Conservation (phyloP, 2,113 vertebrate genomes). For the Gasterosteus aculeatus region DNA sequence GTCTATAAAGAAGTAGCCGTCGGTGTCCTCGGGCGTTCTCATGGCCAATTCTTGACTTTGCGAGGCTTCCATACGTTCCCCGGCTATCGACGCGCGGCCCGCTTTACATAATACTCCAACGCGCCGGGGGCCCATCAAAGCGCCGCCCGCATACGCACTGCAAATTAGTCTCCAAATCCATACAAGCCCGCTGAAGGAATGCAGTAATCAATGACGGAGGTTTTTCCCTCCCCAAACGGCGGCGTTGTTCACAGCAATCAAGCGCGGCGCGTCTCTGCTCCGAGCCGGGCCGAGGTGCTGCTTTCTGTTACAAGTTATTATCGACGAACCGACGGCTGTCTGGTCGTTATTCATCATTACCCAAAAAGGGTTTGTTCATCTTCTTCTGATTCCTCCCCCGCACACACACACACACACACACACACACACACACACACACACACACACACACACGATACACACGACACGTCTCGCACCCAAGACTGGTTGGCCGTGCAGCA, state of each 20-base stretch:
- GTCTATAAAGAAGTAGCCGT: conserved; percentile 20
- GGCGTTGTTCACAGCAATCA: conserved; percentile 50
- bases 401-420: too few relatives aligned
- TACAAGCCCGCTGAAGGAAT: conserved; percentile 53
- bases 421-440: too few relatives aligned
- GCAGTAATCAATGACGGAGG: conserved; percentile 56
- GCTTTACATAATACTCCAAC: conserved; percentile 55
- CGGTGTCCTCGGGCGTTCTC: conserved; percentile 30
- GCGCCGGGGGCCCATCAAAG: conserved; percentile 36
- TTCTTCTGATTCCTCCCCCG: conserved; percentile 2
- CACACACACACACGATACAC: too few relatives aligned
- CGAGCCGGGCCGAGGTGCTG: conserved; percentile 18
- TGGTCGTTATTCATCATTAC: conserved; percentile 30
- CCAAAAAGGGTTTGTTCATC: conserved; percentile 29
- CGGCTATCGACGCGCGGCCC: conserved; percentile 50
- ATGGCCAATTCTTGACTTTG: conserved; percentile 24
- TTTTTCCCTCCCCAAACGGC: conserved; percentile 48
- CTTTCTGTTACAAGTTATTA: conserved; percentile 36
- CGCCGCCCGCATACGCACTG: conserved; percentile 53
- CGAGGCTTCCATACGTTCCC: conserved; percentile 21
- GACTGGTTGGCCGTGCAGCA: too few relatives aligned
- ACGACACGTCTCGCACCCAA: too few relatives aligned
- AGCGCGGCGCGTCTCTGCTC: conserved; percentile 13
- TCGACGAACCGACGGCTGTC: conserved; percentile 15
- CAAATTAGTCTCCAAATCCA: conserved; percentile 65